Evolutionary conservation across 2,888 invertebrate genomes (phyloP).

Genomic region (Xanthorhoe spadicearia): DNA sequence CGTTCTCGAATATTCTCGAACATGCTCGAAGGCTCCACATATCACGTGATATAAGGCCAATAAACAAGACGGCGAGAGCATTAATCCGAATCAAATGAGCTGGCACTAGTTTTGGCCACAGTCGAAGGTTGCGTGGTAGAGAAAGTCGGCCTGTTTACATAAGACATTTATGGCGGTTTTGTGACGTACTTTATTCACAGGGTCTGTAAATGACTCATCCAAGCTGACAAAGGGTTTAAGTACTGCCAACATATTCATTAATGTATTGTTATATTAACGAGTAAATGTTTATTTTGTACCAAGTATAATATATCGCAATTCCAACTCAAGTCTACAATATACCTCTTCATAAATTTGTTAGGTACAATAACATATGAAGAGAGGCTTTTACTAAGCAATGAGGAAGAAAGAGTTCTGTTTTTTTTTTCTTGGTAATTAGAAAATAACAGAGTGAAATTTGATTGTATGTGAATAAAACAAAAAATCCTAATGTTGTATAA

Average conservation of each 20-base stretch:
- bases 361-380: too few relatives aligned
- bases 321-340: too few relatives aligned
- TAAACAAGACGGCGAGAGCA: constrained; percentile 55
- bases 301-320: background rate
- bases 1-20: constrained; percentile 37
- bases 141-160: constrained; percentile 13
- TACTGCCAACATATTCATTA: constrained; percentile 9
- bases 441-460: too few relatives aligned
- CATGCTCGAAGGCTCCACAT: constrained; percentile 40
- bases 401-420: background rate
- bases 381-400: too few relatives aligned
- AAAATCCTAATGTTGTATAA: too few relatives aligned
- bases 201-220: constrained; percentile 6
- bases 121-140: constrained; percentile 25
- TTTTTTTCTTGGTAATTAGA: background rate
- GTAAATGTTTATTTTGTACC: background rate
- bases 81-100: constrained; percentile 69
- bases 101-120: constrained; percentile 42
- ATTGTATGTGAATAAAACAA: too few relatives aligned
- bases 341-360: too few relatives aligned
- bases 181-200: constrained; percentile 13
- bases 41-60: constrained; percentile 54
- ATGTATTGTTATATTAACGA: background rate
- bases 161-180: constrained; percentile 12
- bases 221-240: constrained; percentile 9